A percentile compares a stretch with the other conserved stretches of the same genome.
phyloP scores from a whole-genome alignment of 2,888 invertebrate genomes.

The Lymantria dispar region DNA sequence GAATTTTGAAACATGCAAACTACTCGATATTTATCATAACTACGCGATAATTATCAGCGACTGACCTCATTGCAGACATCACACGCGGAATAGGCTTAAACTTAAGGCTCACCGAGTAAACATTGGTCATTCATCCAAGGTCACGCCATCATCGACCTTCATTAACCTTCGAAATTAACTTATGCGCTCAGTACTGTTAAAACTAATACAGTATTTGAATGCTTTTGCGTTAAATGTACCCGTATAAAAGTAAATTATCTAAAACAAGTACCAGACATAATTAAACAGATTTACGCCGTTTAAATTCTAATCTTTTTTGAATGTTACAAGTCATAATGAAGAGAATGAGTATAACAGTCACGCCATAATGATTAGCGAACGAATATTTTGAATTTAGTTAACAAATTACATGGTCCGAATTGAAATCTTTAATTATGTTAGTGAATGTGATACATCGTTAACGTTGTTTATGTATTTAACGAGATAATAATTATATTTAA shows the following conservation, averaged over 20 bases:
- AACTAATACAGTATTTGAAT: neutral
- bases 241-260: neutral
- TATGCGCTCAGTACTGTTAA: neutral
- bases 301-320: neutral
- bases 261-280: neutral
- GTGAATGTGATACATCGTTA: constrained; percentile 3
- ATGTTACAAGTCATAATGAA: neutral
- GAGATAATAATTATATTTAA: neutral
- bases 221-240: neutral
- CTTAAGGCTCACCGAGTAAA: constrained; percentile 2
- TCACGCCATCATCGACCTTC: neutral
- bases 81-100: constrained; percentile 1
- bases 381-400: constrained; percentile 22
- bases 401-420: constrained; percentile 12
- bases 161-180: constrained; percentile 4
- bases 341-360: constrained; percentile 8
- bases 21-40: neutral
- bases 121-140: constrained; percentile 4
- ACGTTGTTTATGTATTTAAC: neutral
- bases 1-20: too few species aligned
- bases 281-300: neutral
- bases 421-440: constrained; percentile 11
- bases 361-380: constrained; percentile 13
- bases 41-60: constrained; percentile 1
- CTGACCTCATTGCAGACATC: constrained; percentile 1